Conservation (phyloP, 1,140 invertebrate species). For the Acromyrmex charruanus region DNA sequence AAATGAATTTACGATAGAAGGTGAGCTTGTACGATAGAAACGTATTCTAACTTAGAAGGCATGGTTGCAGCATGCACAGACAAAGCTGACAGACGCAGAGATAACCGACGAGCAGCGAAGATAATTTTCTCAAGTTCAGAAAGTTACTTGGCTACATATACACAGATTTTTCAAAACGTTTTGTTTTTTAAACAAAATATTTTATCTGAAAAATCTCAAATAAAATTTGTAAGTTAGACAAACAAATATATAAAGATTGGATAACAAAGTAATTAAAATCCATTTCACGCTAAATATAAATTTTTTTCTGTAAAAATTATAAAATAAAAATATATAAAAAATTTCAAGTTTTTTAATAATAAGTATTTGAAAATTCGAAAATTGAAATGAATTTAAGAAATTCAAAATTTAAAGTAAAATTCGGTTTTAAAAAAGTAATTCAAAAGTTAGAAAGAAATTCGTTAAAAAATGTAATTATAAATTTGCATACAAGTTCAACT, state of each 20-base stretch:
- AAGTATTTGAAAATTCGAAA: neutral
- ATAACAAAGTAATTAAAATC: neutral
- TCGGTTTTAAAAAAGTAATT: no score
- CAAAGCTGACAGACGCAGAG: conserved; percentile 37
- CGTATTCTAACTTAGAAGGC: conserved; percentile 43
- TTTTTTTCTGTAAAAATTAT: neutral
- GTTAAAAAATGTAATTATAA: no score
- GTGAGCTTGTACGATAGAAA: conserved; percentile 55
- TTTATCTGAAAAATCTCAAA: neutral
- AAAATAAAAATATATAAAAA: neutral
- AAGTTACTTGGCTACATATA: neutral
- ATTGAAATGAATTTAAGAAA: neutral
- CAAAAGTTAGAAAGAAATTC: no score
- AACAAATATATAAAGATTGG: neutral
- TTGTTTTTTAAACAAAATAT: neutral
- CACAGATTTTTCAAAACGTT: conserved; percentile 31
- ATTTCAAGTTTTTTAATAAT: neutral
- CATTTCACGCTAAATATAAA: neutral
- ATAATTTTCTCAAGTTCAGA: conserved; percentile 17
- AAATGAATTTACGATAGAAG: conserved; percentile 26
- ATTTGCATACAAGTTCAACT: neutral
- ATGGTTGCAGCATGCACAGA: conserved; percentile 55
- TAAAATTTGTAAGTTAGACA: neutral
- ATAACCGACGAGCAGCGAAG: conserved; percentile 19
- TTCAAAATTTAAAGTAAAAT: neutral